Evolutionary conservation across 2,113 vertebrate species (phyloP).

Genomic region (Plecotus auritus): DNA sequence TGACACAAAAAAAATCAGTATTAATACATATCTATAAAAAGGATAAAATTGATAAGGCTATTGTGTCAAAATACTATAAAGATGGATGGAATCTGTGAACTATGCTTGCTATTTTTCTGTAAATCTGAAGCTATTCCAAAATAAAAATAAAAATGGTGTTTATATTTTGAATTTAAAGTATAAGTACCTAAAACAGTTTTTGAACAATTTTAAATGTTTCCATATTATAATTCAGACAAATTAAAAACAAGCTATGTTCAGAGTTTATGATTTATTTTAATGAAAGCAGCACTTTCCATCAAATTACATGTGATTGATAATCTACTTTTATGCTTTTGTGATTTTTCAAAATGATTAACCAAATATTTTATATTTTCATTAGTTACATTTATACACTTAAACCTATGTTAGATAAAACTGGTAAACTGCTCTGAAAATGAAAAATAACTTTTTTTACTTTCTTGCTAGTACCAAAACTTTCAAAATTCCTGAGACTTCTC

Average conservation of each 20-base stretch:
- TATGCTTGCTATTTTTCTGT: constrained; percentile 12
- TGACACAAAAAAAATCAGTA: constrained; percentile 13
- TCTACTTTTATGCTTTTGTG: neutral
- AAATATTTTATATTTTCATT: constrained; percentile 29
- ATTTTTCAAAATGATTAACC: constrained; percentile 7
- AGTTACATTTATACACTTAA: neutral
- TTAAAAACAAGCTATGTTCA: constrained; percentile 5
- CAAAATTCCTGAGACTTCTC: neutral
- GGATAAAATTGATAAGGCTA: neutral
- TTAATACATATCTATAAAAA: neutral
- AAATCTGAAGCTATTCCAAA: constrained; percentile 4
- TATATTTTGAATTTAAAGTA: neutral
- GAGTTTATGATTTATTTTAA: neutral
- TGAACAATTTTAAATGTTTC: neutral
- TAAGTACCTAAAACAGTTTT: neutral
- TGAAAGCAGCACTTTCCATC: neutral
- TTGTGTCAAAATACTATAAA: constrained; percentile 9
- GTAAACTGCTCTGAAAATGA: neutral
- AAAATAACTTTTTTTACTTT: neutral
- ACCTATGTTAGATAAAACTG: neutral
- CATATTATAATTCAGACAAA: constrained; percentile 14
- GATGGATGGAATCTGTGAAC: neutral
- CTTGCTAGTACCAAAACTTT: constrained; percentile 21
- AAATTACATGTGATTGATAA: constrained; percentile 22
- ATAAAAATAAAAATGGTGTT: neutral